These are phyloP conservation scores for Triplophysa tibetana DNA, from an alignment of 2,113 vertebrate genomes.

Conservation along the genomic window DNA sequence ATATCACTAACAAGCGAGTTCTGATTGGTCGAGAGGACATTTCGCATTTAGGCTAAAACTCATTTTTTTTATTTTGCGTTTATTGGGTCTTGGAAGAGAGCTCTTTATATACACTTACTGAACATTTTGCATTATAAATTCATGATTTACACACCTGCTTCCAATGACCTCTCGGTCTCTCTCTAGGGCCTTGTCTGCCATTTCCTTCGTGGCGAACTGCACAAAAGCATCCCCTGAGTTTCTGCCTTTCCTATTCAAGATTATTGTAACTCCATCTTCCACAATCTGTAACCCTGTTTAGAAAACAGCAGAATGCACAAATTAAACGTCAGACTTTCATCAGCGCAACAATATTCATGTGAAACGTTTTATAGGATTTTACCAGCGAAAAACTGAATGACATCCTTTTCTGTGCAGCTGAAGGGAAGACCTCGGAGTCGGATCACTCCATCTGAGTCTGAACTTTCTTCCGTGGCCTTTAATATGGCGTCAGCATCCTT, in stretches of 20 bases:
- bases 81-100: no score
- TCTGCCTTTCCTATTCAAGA: constrained; percentile 76
- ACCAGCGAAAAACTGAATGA: constrained; percentile 87
- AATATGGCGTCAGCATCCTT: constrained; percentile 81
- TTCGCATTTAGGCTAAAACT: no score
- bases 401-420: constrained; percentile 77
- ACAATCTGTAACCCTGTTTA: constrained; percentile 63
- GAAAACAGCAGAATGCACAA: background rate
- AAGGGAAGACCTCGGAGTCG: constrained; percentile 87
- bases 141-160: constrained; percentile 72
- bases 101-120: no score
- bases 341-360: background rate
- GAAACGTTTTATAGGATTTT: background rate
- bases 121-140: background rate
- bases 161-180: constrained; percentile 84
- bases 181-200: constrained; percentile 79
- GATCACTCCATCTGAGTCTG: constrained; percentile 74
- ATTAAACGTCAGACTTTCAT: background rate
- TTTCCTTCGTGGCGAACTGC: constrained; percentile 81
- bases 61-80: no score
- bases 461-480: constrained; percentile 54
- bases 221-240: constrained; percentile 86
- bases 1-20: no score
- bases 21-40: no score
- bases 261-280: constrained; percentile 63